Evolutionary conservation across 2,888 invertebrate genomes (phyloP), one percentile per base, ranked within the genome.

Genomic region (Chromoteleia sp.): DNA sequence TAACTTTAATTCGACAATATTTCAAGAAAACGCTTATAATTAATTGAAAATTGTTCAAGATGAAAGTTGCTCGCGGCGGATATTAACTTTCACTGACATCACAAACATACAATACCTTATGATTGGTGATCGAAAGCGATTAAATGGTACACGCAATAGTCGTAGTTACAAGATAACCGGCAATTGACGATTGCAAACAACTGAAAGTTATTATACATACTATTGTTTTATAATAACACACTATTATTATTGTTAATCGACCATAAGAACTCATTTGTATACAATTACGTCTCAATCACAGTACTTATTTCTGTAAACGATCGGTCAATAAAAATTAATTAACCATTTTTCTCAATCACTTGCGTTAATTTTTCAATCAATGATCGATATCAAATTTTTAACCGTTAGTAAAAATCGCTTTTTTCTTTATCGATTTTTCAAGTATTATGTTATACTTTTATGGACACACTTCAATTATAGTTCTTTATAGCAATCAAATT

Each of bases 161-260:
- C 68, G 68, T 14, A 41, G 75, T 54, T 68, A 61, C 59, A 36
- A 29, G 76, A 68, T 76, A 77, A 77, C 63, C 48, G 56, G 36
- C 77, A 71, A 77, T 70, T 77, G 77, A 70, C 41, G 70, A 70
- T 77, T 63, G 56, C 63, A 7, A 63, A 63, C 54, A 77, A 70
- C 43, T 61, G 68, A 68, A 70, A 68, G 68, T 77, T 77, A 61
- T 45, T 70, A 61, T 48, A 61, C 70, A 21, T 29, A 43, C 43
- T 63, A 70, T 77, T 77, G 76, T 77, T 71, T 70, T 70, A 71
- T 68, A 71, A 77, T 71, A 70, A 70, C 48, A 63, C 56, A 21
- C 30, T 30, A 77, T 70, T 70, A 77, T 36, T 63, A 63, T 63
- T 63, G 63, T 70, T 77, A 70, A 70, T 68, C 56, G 56, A 70